Evolutionary conservation across 2,888 invertebrate genomes (phyloP).

Genomic region (Matsumyia berberina): DNA sequence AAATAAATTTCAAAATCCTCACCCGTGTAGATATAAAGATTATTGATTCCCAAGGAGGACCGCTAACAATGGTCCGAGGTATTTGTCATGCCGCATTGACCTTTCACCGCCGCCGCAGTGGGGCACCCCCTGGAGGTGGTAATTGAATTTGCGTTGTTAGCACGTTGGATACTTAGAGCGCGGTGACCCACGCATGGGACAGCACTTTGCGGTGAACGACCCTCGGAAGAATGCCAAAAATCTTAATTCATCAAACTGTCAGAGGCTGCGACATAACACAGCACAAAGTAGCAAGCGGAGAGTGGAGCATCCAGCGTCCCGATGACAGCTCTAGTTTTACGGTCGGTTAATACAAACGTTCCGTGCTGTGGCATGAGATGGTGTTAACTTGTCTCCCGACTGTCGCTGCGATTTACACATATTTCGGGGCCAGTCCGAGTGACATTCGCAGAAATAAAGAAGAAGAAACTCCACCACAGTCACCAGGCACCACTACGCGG

Average conservation of each 20-base stretch:
- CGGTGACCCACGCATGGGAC: neutral
- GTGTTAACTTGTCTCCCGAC: slow-evolving; percentile 75
- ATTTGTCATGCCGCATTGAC: slow-evolving; percentile 55
- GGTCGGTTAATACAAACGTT: slow-evolving; percentile 76
- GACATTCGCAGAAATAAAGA: slow-evolving; percentile 70
- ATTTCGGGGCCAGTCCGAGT: slow-evolving; percentile 65
- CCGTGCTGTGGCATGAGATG: slow-evolving; percentile 66
- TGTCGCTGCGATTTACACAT: slow-evolving; percentile 73
- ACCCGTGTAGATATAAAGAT: slow-evolving; percentile 60
- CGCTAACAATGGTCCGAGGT: slow-evolving; percentile 50
- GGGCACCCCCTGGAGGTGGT: slow-evolving; percentile 59
- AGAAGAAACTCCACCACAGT: slow-evolving; percentile 49
- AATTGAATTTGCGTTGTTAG: slow-evolving; percentile 70
- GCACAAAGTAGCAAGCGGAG: slow-evolving; percentile 52
- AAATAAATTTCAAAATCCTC: slow-evolving; percentile 70
- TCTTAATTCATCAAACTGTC: slow-evolving; percentile 76
- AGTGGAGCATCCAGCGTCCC: slow-evolving; percentile 27
- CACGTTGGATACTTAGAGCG: slow-evolving; percentile 28
- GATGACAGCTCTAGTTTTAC: slow-evolving; percentile 76
- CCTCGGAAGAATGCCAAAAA: slow-evolving; percentile 59
- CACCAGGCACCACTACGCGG: neutral
- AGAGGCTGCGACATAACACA: slow-evolving; percentile 63
- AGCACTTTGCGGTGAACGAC: slow-evolving; percentile 55
- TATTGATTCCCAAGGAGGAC: slow-evolving; percentile 63
- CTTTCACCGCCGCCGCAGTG: slow-evolving; percentile 13